Evolutionary conservation across 2,113 vertebrate genomes (phyloP).

Genomic region (Petrocephalus zakoni): DNA sequence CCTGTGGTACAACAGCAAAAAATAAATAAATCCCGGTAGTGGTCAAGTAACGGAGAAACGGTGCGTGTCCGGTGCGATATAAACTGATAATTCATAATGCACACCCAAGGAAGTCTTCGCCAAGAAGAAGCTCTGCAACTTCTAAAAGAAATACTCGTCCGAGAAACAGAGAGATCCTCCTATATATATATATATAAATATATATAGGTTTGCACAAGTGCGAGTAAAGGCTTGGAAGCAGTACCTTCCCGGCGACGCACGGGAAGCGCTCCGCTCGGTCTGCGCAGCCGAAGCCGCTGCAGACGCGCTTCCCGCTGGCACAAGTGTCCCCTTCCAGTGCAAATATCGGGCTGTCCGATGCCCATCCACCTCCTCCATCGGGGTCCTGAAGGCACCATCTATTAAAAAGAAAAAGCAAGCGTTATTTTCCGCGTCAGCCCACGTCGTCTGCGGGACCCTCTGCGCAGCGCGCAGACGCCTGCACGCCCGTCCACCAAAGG

Average conservation of each 20-base stretch:
- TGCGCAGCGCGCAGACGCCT: neutral
- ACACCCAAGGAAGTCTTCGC: neutral
- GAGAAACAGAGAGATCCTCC: constrained; percentile 3
- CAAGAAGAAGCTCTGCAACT: neutral
- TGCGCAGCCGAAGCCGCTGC: neutral
- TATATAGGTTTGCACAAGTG: constrained; percentile 11
- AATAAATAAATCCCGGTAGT: neutral
- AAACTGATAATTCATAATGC: constrained; percentile 1
- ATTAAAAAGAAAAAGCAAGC: neutral
- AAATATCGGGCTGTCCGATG: constrained; percentile 28
- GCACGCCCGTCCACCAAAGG: neutral
- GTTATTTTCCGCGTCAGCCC: neutral
- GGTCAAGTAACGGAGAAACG: neutral
- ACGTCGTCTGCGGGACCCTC: neutral
- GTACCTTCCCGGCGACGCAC: neutral
- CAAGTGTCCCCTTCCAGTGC: constrained; percentile 36
- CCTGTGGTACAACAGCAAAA: neutral
- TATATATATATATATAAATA: no score
- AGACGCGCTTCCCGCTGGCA: constrained; percentile 21
- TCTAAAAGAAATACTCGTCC: constrained; percentile 8
- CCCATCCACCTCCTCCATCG: constrained; percentile 17
- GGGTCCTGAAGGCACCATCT: constrained; percentile 49
- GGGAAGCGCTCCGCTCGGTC: neutral
- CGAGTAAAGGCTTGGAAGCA: neutral
- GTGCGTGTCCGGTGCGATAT: neutral